Base-by-base conservation (phyloP, 2,888 invertebrate species). In the Maniola hyperantus region DNA sequence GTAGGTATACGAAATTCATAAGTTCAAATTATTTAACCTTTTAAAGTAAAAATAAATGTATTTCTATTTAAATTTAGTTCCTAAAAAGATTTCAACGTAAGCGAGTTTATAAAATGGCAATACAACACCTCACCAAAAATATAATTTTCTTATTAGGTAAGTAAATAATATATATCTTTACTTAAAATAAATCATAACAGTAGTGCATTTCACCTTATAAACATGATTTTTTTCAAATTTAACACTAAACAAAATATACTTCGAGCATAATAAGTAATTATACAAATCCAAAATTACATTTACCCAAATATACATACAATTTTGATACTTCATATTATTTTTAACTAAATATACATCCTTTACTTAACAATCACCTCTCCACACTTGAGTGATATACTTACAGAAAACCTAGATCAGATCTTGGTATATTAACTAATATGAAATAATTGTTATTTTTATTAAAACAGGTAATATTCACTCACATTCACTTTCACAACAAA, bases 291-390 rank as follows among this genome's bases (percentile, higher is more conserved):
- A 36, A 58, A 62, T 36, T 60, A 44, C 46, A 13, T 60, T 59
- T 53, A 54, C 26, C 62, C 39, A 68, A 65, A 65, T 59, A 65
- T 59, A 59, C 33, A 59, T 55, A 64, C 20, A 60, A 60, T 58
- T 51, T 66, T 26, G 62, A 53, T 62, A 62, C 20, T 51, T 18
- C 6, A 26, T 8, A 51, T 46, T 51, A 39, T 42, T 6, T 10
- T 10, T 44, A 44, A 57, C 46, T 57, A 51, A 59, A 65, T 64
- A 68, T 57, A 65, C 59, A 42, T 26, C 39, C 42, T 57, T 42
- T 57, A 57, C 61, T 42, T 58, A 66, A 46, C 64, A 51, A 54
- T 62, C 60, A 64, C 42, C 53, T 54, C 13, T 54, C 55, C 55
- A 42, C 26, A 59, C 18, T 26, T 26, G 46, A 64, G 33, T 55